Percentiles rank a stretch among this genome's conserved stretches.
Conservation (phyloP, 2,113 vertebrate species). For the Trematocara zebra region DNA sequence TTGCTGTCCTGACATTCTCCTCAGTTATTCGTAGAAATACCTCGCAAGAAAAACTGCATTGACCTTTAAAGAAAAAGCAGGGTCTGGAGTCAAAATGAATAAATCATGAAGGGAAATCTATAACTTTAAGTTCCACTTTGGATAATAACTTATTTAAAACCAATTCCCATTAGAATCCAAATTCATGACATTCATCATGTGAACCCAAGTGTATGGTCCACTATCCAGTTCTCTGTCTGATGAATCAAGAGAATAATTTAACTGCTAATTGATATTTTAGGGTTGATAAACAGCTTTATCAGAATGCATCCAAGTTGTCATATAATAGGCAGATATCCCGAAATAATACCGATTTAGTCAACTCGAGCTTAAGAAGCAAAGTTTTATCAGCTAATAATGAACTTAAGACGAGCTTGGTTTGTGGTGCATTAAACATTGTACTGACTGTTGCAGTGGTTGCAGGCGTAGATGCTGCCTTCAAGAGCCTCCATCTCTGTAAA, state of each 20-base stretch:
- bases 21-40: background rate
- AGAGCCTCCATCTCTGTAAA: constrained; percentile 97
- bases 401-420: background rate
- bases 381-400: background rate
- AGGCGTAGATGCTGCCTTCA: constrained; percentile 96
- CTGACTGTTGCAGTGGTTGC: constrained; percentile 98
- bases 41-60: background rate
- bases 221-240: background rate
- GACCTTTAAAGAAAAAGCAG: background rate
- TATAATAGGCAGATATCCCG: background rate
- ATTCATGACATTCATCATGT: background rate
- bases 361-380: background rate
- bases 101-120: background rate
- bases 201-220: background rate
- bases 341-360: background rate
- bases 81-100: background rate
- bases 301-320: background rate
- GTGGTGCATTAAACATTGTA: background rate
- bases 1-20: background rate
- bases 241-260: background rate
- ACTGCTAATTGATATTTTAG: background rate
- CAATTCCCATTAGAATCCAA: background rate
- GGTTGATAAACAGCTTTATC: background rate
- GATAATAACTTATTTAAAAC: background rate
- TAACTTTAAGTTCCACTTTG: background rate